Conservation (phyloP, 2,888 invertebrate genomes). For the Syritta pipiens region DNA sequence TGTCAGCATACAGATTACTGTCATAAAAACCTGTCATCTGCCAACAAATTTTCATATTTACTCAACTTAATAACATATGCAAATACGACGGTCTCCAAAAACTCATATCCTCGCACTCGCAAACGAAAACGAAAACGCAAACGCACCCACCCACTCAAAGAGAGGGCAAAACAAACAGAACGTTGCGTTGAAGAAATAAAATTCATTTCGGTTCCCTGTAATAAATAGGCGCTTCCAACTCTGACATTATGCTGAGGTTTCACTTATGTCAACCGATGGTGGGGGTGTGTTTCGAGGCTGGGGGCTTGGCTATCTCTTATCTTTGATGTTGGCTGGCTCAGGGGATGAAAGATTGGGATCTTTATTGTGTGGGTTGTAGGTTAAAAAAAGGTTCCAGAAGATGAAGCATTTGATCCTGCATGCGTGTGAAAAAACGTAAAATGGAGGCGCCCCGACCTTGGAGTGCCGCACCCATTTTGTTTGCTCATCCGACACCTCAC, state of each 20-base stretch:
- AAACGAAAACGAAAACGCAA: too few relatives aligned
- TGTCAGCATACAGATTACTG: conserved; percentile 64
- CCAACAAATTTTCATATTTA: conserved; percentile 60
- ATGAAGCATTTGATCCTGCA: too few relatives aligned
- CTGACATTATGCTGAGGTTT: conserved; percentile 43
- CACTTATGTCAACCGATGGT: conserved; percentile 32
- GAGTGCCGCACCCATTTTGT: too few relatives aligned
- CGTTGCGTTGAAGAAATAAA: conserved; percentile 40
- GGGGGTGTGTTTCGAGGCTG: too few relatives aligned
- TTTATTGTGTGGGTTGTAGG: background rate
- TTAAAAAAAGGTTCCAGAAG: too few relatives aligned
- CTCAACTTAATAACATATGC: conserved; percentile 51
- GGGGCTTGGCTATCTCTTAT: too few relatives aligned
- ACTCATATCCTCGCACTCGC: conserved; percentile 1
- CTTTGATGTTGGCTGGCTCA: background rate
- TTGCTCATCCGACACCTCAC: too few relatives aligned
- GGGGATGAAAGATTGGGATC: background rate
- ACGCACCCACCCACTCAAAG: background rate
- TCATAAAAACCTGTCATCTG: conserved; percentile 65
- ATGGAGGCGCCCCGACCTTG: too few relatives aligned
- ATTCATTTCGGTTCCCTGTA: conserved; percentile 28
- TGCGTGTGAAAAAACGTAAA: too few relatives aligned
- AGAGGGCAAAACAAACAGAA: conserved; percentile 46
- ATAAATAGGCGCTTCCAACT: conserved; percentile 40
- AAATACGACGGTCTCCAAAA: conserved; percentile 39